These are phyloP conservation scores for Tachyglossus aculeatus DNA, from an alignment of 2,797 vertebrate species.

Conservation along the genomic window DNA sequence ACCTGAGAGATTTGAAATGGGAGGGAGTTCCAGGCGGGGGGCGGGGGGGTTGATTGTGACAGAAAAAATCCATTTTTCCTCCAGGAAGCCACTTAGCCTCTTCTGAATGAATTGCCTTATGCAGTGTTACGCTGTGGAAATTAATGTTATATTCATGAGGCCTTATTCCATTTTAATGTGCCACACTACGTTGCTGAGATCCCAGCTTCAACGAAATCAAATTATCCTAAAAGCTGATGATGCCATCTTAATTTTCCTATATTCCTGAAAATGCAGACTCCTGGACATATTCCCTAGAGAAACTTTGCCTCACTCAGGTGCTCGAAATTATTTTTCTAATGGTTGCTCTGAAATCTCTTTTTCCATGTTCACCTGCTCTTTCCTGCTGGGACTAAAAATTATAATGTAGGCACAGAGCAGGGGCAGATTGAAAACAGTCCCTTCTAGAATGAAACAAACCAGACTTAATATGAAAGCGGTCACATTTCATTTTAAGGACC, in stretches of 20 bases:
- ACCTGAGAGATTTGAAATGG: too few relatives aligned
- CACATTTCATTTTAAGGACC: constrained; percentile 29
- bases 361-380: background rate
- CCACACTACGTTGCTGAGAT: background rate
- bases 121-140: background rate
- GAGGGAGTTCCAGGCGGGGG: too few relatives aligned
- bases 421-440: constrained; percentile 14
- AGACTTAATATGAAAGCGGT: constrained; percentile 26
- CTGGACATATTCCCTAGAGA: background rate
- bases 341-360: background rate
- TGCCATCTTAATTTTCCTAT: constrained; percentile 26
- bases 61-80: too few relatives aligned
- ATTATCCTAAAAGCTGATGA: background rate
- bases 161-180: background rate
- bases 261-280: constrained; percentile 9
- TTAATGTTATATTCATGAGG: background rate
- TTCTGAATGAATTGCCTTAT: background rate
- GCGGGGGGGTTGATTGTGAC: too few relatives aligned
- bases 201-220: background rate
- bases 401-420: background rate
- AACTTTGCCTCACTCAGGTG: background rate
- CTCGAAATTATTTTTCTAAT: background rate
- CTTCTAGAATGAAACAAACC: constrained; percentile 20
- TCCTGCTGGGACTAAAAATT: constrained; percentile 12
- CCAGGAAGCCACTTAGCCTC: too few relatives aligned